Evolutionary conservation across 1,140 invertebrate genomes (phyloP), one percentile per base, ranked within the genome.

Genomic region (Paralvinella palmiformis): DNA sequence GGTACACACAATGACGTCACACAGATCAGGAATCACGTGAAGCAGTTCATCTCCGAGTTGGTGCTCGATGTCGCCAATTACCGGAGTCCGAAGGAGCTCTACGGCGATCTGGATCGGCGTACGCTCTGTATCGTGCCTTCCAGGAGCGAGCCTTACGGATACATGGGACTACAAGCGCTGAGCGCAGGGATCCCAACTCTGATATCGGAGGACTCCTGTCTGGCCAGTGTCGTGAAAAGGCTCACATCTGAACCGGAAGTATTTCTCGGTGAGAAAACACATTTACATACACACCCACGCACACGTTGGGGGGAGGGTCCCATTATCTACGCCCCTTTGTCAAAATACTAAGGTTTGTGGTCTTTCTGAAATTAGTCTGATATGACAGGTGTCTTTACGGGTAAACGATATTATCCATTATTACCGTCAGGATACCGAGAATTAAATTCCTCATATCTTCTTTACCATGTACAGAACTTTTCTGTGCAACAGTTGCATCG

Each of bases 141-240:
- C 15, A 36, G 63, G 24, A 35, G 32, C 55, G 63, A 64, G 55
- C 37, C 63, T 13, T 64, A 59, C 32, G 63, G 63, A 3, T 59
- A 36, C 55, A 27, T 24, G 24, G 63, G 53, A 20, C 63, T 58
- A 3, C 55, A 29, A 6, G 41, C 53, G 15, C 29, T 64, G 36
- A 59, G 63, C 63, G 55, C 63, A 4, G 63, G 63, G 4, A 59
- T 64, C 27, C 63, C 63, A 3, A 48, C 53, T 32, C 53, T 64
- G 20, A 22, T 64, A 10, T 32, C 63, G 3, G 63, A 64, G 32
- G 41, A 64, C 22, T 59, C 22, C 17, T 3, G 35, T 1, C 24
- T 48, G 17, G 35, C 63, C 27, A 20, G 20, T 24, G 36, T 64
- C 37, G 33, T 64, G 27, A 63, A 58, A 36, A 22, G 62, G 20